Evolutionary conservation across 2,113 vertebrate genomes (phyloP), one percentile per base, ranked within the genome.

Genomic region (Todiramphus chloris): DNA sequence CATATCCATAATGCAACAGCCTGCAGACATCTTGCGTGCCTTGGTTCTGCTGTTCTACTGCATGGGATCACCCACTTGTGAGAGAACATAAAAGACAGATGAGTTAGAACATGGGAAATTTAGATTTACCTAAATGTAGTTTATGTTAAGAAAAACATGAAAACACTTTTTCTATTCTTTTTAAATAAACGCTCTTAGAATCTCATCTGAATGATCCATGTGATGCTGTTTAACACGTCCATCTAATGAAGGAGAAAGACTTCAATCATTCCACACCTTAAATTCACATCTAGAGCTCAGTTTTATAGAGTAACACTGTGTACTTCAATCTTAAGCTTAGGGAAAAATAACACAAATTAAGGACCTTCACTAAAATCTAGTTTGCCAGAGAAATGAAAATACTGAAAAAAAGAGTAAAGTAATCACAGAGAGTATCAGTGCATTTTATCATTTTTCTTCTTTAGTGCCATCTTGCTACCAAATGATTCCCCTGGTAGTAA

Each of bases 1-100:
- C 33, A 50, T 31, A 58, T 21, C 28, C n/a, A 70, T 39, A 74
- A 69, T 1, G 3, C 18, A 87, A 79, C 1, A 67, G 48, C 23
- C 37, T 13, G 14, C 37, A 74, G 28, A 80, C 2, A 17, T 79
- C 20, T 79, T 41, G 79, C n/a, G 79, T 0, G 0, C 18, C 35
- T 75, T 17, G 48, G 18, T 73, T 85, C 60, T 85, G 44, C 37
- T 50, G 10, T 58, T 73, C 51, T 58, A 48, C 31, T 76, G 30
- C 62, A 58, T 3, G 8, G 41, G 13, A 74, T 58, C 6, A 67
- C 2, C 16, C 7, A 0, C 43, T 70, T 70, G n/a, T 13, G 48
- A 72, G 35, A 63, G 27, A 82, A 83, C 15, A 73, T 59, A 70
- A 51, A 64, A 75, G 14, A 63, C 1, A 53, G 8, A 11, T 2